A percentile compares a stretch with the other conserved stretches of the same genome.
Conservation (phyloP, 2,797 vertebrate genomes). For the Glossophaga mutica region DNA sequence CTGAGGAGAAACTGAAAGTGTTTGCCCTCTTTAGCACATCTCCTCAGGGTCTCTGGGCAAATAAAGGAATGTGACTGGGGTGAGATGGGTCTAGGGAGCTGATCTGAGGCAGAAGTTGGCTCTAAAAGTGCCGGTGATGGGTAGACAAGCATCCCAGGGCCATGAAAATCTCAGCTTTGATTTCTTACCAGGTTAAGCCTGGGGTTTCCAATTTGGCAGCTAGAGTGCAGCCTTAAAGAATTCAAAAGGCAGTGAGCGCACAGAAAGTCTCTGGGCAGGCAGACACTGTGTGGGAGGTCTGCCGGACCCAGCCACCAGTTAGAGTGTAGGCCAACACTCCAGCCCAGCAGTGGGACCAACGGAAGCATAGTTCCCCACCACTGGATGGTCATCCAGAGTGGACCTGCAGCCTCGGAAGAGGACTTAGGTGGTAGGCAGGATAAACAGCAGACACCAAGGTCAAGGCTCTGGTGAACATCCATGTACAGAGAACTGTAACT, state of each 20-base stretch:
- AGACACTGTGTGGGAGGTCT: neutral
- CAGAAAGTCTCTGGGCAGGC: neutral
- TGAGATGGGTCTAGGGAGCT: neutral
- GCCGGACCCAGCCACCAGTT: neutral
- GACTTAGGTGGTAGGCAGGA: neutral
- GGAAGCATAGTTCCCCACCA: neutral
- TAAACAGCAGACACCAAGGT: neutral
- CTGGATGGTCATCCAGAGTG: neutral
- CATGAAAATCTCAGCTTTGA: slow-evolving; percentile 1
- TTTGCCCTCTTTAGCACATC: neutral
- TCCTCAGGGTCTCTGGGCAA: neutral
- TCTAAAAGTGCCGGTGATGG: neutral
- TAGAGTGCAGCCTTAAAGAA: neutral
- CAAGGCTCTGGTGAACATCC: neutral
- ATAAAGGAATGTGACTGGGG: neutral
- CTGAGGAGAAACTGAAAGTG: neutral
- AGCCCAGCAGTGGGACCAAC: neutral
- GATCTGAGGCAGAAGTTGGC: neutral
- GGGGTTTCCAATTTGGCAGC: neutral
- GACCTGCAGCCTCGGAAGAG: neutral
- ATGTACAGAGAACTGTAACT: neutral
- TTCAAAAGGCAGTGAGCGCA: neutral
- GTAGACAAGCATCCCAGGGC: neutral
- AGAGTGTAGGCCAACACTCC: neutral
- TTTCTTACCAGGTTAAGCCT: neutral